A percentile compares a stretch with the other conserved stretches of the same genome.
phyloP scores from a whole-genome alignment of 2,888 invertebrate species.

The Ophioninae sp. region DNA sequence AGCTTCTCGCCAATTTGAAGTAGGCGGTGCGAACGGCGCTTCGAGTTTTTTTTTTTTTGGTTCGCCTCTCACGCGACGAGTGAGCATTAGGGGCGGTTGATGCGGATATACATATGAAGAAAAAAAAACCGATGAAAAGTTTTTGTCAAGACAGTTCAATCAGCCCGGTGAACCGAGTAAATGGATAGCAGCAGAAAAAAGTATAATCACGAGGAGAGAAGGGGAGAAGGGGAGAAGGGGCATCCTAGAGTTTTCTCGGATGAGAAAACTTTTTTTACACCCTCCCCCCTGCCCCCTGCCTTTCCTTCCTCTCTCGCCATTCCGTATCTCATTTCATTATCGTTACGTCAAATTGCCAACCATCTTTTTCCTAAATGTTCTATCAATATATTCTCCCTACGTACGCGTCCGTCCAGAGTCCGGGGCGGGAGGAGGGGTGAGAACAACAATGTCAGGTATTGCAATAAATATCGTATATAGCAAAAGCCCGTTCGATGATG shows the following conservation, averaged over 20 bases:
- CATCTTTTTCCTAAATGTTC: slow-evolving; percentile 50
- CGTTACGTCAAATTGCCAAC: slow-evolving; percentile 46
- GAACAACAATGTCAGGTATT: slow-evolving; percentile 74
- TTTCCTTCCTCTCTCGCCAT: slow-evolving; percentile 5
- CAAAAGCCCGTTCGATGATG: slow-evolving; percentile 68
- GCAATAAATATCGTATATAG: slow-evolving; percentile 77
- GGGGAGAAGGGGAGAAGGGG: slow-evolving; percentile 4
- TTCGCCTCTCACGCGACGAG: slow-evolving; percentile 56
- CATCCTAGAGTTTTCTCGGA: slow-evolving; percentile 20
- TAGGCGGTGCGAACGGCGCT: slow-evolving; percentile 16
- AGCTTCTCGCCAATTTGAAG: slow-evolving; percentile 12
- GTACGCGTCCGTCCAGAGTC: slow-evolving; percentile 41
- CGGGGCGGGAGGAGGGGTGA: slow-evolving; percentile 47
- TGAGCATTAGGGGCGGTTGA: slow-evolving; percentile 43
- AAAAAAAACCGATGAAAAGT: slow-evolving; percentile 24
- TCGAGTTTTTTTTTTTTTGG: slow-evolving; percentile 29
- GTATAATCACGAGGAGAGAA: slow-evolving; percentile 15
- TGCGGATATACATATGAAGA: neutral
- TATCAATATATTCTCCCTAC: slow-evolving; percentile 57
- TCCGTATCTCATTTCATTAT: slow-evolving; percentile 48
- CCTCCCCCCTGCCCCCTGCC: neutral
- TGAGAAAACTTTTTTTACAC: slow-evolving; percentile 26
- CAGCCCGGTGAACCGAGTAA: slow-evolving; percentile 32
- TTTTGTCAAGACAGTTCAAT: slow-evolving; percentile 34
- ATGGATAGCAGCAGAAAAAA: slow-evolving; percentile 44